Percentiles rank a stretch among this genome's conserved stretches.
Conservation (phyloP, 37 sponge, comb jelly and placozoan species). For the Amphimedon queenslandica region DNA sequence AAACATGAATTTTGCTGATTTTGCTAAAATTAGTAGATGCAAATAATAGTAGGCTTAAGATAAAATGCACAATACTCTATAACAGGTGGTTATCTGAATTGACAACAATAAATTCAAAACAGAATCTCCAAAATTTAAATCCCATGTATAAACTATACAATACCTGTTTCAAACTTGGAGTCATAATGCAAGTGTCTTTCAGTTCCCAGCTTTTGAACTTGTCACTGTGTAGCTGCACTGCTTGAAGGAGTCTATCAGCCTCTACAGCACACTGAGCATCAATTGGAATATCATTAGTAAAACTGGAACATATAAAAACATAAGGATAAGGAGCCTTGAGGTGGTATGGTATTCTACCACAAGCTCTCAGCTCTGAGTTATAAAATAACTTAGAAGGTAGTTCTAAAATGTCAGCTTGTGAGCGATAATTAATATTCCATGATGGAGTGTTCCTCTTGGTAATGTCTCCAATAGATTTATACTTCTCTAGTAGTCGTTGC, state of each 20-base stretch:
- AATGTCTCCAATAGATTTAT: neutral
- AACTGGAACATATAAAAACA: neutral
- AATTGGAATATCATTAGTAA: neutral
- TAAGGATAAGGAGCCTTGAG: neutral
- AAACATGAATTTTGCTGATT: too few relatives aligned
- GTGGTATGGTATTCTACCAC: neutral
- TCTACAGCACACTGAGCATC: neutral
- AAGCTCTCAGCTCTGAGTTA: neutral
- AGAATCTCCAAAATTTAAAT: too few relatives aligned
- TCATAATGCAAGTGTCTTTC: neutral
- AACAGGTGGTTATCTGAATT: too few relatives aligned
- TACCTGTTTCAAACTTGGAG: neutral
- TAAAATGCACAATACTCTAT: too few relatives aligned
- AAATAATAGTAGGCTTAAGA: too few relatives aligned
- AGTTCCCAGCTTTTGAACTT: neutral
- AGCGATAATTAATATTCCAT: neutral
- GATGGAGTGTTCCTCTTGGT: neutral
- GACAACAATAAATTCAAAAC: too few relatives aligned
- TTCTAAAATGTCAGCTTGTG: neutral
- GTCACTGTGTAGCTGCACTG: neutral
- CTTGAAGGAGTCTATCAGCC: neutral
- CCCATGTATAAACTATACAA: neutral
- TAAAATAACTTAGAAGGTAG: constrained; percentile 10
- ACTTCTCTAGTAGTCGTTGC: constrained; percentile 11
- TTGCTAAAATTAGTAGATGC: neutral